Evolutionary conservation across 2,888 invertebrate species (phyloP), one percentile per base, ranked within the genome.

Genomic region (Agriopis leucophaearia): DNA sequence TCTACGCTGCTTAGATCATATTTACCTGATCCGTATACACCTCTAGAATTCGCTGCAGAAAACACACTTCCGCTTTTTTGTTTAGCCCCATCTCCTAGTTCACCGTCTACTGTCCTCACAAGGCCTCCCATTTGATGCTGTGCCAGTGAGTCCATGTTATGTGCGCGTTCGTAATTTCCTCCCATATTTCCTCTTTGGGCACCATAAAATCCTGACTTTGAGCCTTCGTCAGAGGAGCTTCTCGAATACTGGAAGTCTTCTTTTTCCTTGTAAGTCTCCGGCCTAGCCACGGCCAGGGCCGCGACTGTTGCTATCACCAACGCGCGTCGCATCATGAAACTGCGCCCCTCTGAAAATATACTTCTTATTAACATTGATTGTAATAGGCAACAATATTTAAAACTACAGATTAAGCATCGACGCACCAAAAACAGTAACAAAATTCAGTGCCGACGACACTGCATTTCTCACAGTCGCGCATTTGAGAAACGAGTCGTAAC

Each of bases 141-240:
- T 13, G 94, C 94, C 50, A 91, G 74, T 0, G 75, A 68, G 73
- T 94, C 94, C 94, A 94, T 94, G 72, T 94, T 94, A 72, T 94
- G 94, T 7, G 94, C 89, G 40, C 83, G 84, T 82, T 94, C 94
- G 74, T 86, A 94, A 74, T 94, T 94, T 3, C 94, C 94, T 15
- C 94, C 94, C 92, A 93, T 90, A 70, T 94, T 94, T n/a, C 94
- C 94, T 75, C 93, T 84, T 70, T 94, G 94, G 10, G 94, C 90
- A 15, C 89, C 93, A 69, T 94, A 94, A 73, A 70, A 94, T 13
- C 94, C 94, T 13, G 92, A 81, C 76, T 93, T 94, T 13, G 75
- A 75, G 13, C 94, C 94, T 36, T 94, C 94, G 65, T 93, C 94
- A 1, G 91, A 83, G n/a, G 93, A 93, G 72, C 92, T 93, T 75